These are phyloP conservation scores for Melanostoma scalare DNA, from an alignment of 2,888 invertebrate genomes.

Conservation along the genomic window DNA sequence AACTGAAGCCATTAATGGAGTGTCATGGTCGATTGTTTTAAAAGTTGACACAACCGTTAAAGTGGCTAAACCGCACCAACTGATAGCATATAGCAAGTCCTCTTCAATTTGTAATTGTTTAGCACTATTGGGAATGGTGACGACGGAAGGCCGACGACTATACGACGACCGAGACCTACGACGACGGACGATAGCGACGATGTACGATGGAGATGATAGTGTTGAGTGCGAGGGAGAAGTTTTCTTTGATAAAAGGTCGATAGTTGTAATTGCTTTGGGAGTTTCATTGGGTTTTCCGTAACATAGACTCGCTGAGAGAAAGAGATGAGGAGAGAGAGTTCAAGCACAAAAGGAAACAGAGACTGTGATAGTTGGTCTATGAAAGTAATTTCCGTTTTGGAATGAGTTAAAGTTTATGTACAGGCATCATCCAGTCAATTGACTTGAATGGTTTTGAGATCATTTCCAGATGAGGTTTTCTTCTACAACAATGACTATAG, in stretches of 20 bases:
- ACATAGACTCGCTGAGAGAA: too few relatives aligned
- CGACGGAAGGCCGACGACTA: neutral
- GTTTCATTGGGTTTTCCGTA: conserved; percentile 40
- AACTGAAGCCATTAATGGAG: conserved; percentile 27
- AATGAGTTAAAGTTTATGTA: conserved; percentile 30
- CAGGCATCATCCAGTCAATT: conserved; percentile 52
- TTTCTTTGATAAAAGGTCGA: conserved; percentile 42
- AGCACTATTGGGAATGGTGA: conserved; percentile 16
- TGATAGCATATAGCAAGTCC: conserved; percentile 37
- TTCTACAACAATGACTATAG: neutral
- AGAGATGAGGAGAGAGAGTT: neutral
- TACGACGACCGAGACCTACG: too few relatives aligned
- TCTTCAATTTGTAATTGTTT: conserved; percentile 31
- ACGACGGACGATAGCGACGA: too few relatives aligned
- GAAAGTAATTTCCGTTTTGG: conserved; percentile 56
- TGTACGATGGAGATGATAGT: conserved; percentile 14
- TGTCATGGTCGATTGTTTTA: conserved; percentile 44
- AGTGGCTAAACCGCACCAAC: conserved; percentile 31
- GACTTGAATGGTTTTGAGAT: conserved; percentile 48
- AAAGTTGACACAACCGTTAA: conserved; percentile 31
- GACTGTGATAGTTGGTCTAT: conserved; percentile 47
- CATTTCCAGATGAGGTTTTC: conserved; percentile 33
- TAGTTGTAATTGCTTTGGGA: conserved; percentile 61
- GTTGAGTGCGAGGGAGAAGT: neutral
- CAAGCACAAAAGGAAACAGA: conserved; percentile 38